These are phyloP conservation scores for Limanda limanda DNA, from an alignment of 2,113 vertebrate genomes.

Conservation along the genomic window DNA sequence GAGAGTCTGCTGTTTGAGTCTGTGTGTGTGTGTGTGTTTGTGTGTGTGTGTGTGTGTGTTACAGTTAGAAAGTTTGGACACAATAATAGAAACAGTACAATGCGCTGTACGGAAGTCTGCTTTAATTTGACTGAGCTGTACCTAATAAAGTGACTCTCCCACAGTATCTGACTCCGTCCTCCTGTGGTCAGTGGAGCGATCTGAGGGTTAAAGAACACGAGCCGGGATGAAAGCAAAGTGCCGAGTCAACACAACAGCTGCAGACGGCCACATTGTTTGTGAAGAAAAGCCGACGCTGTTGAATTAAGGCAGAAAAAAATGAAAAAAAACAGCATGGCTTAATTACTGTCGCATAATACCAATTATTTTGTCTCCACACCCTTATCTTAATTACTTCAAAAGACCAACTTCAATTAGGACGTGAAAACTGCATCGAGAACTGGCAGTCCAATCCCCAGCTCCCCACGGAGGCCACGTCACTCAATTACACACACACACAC, in stretches of 20 bases:
- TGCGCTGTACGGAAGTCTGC: no score
- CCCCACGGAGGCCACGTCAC: conserved; percentile 70
- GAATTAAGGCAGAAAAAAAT: conserved; percentile 58
- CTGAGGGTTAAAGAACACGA: conserved; percentile 42
- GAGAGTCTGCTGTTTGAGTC: neutral
- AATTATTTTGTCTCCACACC: conserved; percentile 83
- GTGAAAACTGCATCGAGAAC: conserved; percentile 75
- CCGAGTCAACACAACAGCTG: conserved; percentile 64
- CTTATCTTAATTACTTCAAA: conserved; percentile 86
- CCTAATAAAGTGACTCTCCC: neutral
- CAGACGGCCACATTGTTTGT: conserved; percentile 71
- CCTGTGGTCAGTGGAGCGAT: conserved; percentile 62
- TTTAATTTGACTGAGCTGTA: no score
- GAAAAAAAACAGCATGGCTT: conserved; percentile 65
- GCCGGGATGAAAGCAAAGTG: conserved; percentile 69
- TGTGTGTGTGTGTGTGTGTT: neutral
- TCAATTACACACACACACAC: conserved; percentile 66
- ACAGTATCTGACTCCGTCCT: neutral
- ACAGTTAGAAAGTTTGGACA: no score
- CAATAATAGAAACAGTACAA: neutral
- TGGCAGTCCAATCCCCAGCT: conserved; percentile 67
- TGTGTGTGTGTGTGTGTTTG: neutral
- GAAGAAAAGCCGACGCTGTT: conserved; percentile 71
- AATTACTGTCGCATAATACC: conserved; percentile 84
- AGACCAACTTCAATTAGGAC: conserved; percentile 84